A percentile compares a stretch with the other conserved stretches of the same genome.
Evolutionary conservation across 2,797 vertebrate genomes (phyloP).

Genomic region (Thaleichthys pacificus): DNA sequence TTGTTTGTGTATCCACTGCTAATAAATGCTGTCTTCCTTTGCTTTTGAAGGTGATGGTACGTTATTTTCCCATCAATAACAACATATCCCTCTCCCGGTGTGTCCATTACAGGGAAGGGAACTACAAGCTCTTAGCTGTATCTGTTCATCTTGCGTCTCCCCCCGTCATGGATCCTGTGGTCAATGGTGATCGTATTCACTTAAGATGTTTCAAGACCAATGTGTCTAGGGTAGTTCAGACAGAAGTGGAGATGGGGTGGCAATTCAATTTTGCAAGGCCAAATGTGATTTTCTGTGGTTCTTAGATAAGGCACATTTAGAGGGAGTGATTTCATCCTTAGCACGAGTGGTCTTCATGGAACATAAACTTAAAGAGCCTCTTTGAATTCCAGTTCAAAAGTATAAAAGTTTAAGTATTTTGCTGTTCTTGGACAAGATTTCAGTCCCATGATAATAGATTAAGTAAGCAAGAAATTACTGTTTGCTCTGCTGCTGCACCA

Average conservation of each 20-base stretch:
- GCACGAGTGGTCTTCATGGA: conserved; percentile 6
- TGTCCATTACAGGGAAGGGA: neutral
- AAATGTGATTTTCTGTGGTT: conserved; percentile 24
- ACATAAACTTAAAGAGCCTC: neutral
- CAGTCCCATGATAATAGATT: too few relatives aligned
- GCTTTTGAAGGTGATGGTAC: neutral
- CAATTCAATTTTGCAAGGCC: conserved; percentile 20
- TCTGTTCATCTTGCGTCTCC: conserved; percentile 24
- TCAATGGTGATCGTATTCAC: conserved; percentile 2
- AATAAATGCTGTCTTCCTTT: neutral
- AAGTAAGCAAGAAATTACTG: too few relatives aligned
- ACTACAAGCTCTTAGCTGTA: conserved; percentile 17
- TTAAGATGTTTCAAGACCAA: neutral
- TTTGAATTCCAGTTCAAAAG: conserved; percentile 7
- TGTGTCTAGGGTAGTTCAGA: neutral
- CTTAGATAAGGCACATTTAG: conserved; percentile 14
- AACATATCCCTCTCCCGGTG: neutral
- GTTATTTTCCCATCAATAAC: conserved; percentile 12
- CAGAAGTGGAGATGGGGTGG: neutral
- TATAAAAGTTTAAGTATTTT: neutral
- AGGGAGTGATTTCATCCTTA: conserved; percentile 26
- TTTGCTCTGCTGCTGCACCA: too few relatives aligned
- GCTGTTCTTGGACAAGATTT: neutral
- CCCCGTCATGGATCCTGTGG: neutral
- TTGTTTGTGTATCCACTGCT: too few relatives aligned